Base-by-base conservation (phyloP, 2,797 vertebrate species). In the Clamator glandarius region DNA sequence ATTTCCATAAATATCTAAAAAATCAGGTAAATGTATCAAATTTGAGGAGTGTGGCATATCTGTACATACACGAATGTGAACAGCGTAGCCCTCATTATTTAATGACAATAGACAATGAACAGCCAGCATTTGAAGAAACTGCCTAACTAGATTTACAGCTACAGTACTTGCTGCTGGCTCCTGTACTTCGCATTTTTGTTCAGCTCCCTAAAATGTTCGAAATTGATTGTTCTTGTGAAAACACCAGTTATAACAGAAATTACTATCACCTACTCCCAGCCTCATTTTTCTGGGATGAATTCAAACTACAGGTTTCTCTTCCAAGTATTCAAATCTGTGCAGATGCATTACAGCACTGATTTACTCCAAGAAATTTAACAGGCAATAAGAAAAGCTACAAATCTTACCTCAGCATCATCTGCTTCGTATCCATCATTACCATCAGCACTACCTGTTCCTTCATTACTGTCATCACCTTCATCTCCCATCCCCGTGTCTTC, bases 391-490 rank as follows among this genome's bases (percentile, higher is more conserved):
- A 54, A 55, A 55, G 0, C 15, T n/a, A 74, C 2, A 68, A 58
- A 74, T 84, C 96, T 81, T 92, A 99, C 99, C 98, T 99, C 99
- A 21, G 98, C 96, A 77, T 99, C 99, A 8, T 99, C 99, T 69
- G 98, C 99, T 96, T 99, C 99, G 17, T 99, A 99, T 3, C 97
- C 98, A 69, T 99, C 99, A 29, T 99, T 99, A n/a, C 98, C 98
- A 33, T 99, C 99, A 54, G 98, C 98, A 59, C 99, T 99, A 39
- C 98, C 98, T 25, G 98, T 98, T 63, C 98, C 99, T 70, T 99
- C 99, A 8, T 99, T 99, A 70, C 99, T 99, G 58, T 99, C 99
- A 44, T 99, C 99, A 46, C 98, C 99, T 95, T 99, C 99, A 26
- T 99, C 99, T 55, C 98, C 99, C 97, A 99, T 99, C 13, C 98